Conservation (phyloP, 2,113 vertebrate genomes). For the Felis chaus region DNA sequence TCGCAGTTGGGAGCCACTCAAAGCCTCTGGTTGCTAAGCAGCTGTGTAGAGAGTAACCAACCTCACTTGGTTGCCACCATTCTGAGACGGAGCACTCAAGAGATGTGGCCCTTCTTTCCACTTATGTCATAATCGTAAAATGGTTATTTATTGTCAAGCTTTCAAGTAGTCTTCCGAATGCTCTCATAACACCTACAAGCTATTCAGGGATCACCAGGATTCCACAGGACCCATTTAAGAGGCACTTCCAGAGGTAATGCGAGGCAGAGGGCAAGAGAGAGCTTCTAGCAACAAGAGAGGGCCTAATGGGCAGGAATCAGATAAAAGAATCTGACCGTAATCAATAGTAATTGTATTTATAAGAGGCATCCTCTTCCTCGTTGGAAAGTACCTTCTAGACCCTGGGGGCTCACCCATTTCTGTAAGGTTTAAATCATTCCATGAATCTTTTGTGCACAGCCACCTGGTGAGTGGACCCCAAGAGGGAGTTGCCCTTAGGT, state of each 20-base stretch:
- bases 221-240: neutral
- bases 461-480: neutral
- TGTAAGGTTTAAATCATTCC: conserved; percentile 40
- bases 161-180: conserved; percentile 22
- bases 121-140: conserved; percentile 14
- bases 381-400: conserved; percentile 44
- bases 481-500: neutral
- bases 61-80: neutral
- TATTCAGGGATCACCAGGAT: conserved; percentile 18
- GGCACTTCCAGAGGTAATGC: neutral
- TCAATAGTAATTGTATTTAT: conserved; percentile 56
- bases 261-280: conserved; percentile 21
- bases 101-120: neutral
- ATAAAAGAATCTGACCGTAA: conserved; percentile 53
- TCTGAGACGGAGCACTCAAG: neutral
- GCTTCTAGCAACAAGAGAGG: neutral
- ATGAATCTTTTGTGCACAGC: neutral
- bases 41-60: neutral
- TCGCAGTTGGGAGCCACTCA: neutral
- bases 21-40: conserved; percentile 21
- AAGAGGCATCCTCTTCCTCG: conserved; percentile 35
- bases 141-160: neutral
- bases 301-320: conserved; percentile 23
- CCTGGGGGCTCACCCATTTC: neutral
- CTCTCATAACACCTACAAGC: neutral